phyloP scores from a whole-genome alignment of 2,888 invertebrate genomes.

The Andricus quercusramuli region DNA sequence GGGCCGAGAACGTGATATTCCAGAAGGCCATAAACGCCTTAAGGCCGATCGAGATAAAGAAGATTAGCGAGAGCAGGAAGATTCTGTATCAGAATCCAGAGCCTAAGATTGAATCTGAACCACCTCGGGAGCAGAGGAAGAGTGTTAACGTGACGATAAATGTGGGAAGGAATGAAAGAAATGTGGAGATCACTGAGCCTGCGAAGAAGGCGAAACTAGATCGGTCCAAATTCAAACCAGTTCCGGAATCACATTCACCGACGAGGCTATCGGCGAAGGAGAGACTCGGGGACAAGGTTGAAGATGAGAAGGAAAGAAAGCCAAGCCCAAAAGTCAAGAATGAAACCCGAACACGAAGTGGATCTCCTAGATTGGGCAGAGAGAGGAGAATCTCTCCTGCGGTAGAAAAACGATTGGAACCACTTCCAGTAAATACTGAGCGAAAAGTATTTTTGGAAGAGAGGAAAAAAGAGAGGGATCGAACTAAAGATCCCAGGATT shows the following conservation, averaged over 20 bases:
- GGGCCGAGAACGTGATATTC: slow-evolving; percentile 95
- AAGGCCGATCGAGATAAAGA: slow-evolving; percentile 88
- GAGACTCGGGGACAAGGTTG: slow-evolving; percentile 88
- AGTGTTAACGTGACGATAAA: slow-evolving; percentile 75
- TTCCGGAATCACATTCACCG: slow-evolving; percentile 79
- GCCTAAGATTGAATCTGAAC: slow-evolving; percentile 69
- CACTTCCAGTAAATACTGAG: slow-evolving; percentile 65
- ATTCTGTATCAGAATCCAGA: slow-evolving; percentile 82
- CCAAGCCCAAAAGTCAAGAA: slow-evolving; percentile 76
- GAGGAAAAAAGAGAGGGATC: slow-evolving; percentile 68
- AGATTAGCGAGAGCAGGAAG: slow-evolving; percentile 85
- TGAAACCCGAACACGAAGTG: slow-evolving; percentile 77
- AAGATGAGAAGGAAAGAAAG: slow-evolving; percentile 79
- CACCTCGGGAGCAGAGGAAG: slow-evolving; percentile 67
- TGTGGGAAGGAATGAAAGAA: slow-evolving; percentile 73
- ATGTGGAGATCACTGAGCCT: slow-evolving; percentile 74
- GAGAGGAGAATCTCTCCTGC: slow-evolving; percentile 68
- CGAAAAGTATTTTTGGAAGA: slow-evolving; percentile 75
- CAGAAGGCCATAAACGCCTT: slow-evolving; percentile 92
- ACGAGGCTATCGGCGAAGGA: slow-evolving; percentile 88
- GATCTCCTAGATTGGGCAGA: slow-evolving; percentile 79
- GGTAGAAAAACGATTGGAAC: slow-evolving; percentile 67
- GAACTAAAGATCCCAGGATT: slow-evolving; percentile 63
- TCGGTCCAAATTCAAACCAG: slow-evolving; percentile 71
- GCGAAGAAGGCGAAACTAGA: slow-evolving; percentile 73